phyloP scores from a whole-genome alignment of 2,113 vertebrate genomes.

The Labeo catla region DNA sequence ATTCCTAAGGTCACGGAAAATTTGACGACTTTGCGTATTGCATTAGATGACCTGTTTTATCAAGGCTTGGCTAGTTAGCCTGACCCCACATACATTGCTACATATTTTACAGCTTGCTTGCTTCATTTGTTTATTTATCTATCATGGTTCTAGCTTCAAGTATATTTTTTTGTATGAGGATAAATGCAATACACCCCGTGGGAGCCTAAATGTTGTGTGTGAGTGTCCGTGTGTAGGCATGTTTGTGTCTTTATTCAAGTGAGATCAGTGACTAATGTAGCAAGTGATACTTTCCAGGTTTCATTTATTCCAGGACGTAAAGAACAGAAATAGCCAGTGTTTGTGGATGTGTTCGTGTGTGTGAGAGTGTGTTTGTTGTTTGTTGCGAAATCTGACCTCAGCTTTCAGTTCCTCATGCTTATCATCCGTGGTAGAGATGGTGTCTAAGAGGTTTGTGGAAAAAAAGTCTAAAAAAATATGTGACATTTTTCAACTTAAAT shows the following conservation, averaged over 20 bases:
- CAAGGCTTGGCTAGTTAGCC: background rate
- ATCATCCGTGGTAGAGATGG: background rate
- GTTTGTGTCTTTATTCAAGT: background rate
- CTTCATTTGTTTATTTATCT: background rate
- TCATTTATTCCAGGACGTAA: background rate
- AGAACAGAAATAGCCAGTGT: background rate
- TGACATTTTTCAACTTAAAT: too few relatives aligned
- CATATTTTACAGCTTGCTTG: background rate
- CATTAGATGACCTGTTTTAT: background rate
- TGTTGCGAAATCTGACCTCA: background rate
- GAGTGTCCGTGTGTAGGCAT: background rate
- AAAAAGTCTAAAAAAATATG: too few relatives aligned
- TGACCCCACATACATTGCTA: background rate
- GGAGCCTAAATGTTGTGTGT: background rate
- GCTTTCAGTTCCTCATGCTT: background rate
- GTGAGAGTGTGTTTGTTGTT: background rate
- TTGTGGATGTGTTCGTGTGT: background rate
- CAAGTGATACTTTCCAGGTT: background rate
- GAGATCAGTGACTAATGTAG: background rate
- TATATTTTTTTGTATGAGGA: too few relatives aligned
- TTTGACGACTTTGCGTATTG: background rate
- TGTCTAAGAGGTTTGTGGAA: background rate
- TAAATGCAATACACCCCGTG: background rate
- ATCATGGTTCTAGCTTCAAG: background rate
- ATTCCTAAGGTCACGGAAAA: background rate